Evolutionary conservation across 1,140 invertebrate genomes (phyloP).

Genomic region (Euura saliciscinereae): DNA sequence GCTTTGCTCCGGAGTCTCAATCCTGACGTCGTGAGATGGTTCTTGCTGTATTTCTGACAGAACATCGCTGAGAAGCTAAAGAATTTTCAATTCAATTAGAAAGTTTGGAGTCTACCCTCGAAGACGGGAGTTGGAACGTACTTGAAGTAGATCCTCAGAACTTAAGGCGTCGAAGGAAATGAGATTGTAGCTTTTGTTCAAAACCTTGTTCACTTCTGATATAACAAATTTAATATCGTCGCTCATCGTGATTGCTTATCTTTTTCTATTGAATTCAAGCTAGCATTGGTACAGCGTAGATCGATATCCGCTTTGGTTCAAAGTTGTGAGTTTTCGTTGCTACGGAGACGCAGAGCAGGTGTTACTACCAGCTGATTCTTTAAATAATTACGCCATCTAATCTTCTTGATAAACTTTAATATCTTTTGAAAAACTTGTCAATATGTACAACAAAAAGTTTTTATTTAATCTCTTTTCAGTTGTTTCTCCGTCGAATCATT

Average conservation of each 20-base stretch:
- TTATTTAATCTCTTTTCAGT: constrained; percentile 2
- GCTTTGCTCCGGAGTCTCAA: constrained; percentile 68
- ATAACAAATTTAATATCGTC: constrained; percentile 84
- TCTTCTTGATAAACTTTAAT: constrained; percentile 9
- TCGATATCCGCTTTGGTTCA: not conserved
- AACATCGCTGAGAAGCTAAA: constrained; percentile 70
- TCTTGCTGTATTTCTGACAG: constrained; percentile 70
- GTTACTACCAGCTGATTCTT: constrained; percentile 1
- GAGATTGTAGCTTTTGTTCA: constrained; percentile 80
- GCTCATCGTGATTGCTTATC: constrained; percentile 56
- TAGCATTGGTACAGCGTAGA: no score
- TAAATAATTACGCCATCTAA: not conserved
- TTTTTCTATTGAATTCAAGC: no score
- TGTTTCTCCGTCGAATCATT: not conserved
- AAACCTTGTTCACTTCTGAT: constrained; percentile 74
- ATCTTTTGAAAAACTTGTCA: not conserved
- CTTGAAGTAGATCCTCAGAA: constrained; percentile 76
- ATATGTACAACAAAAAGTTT: not conserved
- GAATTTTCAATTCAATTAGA: constrained; percentile 13
- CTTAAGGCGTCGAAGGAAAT: constrained; percentile 85
- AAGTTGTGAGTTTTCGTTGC: constrained; percentile 6
- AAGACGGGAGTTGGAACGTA: constrained; percentile 40
- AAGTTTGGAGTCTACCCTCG: not conserved
- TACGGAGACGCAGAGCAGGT: constrained; percentile 5
- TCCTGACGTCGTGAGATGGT: constrained; percentile 64